Percentiles rank a stretch among this genome's conserved stretches.
Conservation (phyloP, 2,888 invertebrate species). For the Trichopoda pennipes region DNA sequence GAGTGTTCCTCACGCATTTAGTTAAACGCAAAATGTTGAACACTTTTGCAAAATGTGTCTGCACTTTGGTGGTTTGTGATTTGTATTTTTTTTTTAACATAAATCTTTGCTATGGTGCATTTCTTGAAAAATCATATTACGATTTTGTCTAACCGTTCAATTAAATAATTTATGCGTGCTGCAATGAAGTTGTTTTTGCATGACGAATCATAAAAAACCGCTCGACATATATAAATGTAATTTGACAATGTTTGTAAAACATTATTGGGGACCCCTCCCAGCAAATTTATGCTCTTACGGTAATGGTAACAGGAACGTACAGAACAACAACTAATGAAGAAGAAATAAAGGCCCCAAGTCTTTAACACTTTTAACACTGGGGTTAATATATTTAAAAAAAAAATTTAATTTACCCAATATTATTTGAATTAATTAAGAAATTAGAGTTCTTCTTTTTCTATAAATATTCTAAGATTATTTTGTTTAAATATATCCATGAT, state of each 20-base stretch:
- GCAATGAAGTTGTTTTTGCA: constrained; percentile 36
- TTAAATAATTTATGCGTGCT: constrained; percentile 55
- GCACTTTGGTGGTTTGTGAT: constrained; percentile 63
- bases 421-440: too few relatives aligned
- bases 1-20: constrained; percentile 40
- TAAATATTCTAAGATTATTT: too few relatives aligned
- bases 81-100: constrained; percentile 60
- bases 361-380: not conserved
- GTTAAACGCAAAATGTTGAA: constrained; percentile 38
- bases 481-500: too few relatives aligned
- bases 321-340: not conserved
- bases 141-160: constrained; percentile 48
- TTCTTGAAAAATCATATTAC: not conserved
- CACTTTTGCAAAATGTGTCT: constrained; percentile 51
- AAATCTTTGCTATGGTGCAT: constrained; percentile 52
- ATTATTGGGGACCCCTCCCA: constrained; percentile 55
- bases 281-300: constrained; percentile 7
- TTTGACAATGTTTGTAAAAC: constrained; percentile 21
- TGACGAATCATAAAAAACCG: constrained; percentile 14
- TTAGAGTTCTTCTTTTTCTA: too few relatives aligned
- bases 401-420: too few relatives aligned
- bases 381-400: too few relatives aligned
- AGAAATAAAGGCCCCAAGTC: not conserved
- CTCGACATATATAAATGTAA: not conserved
- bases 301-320: not conserved